Percentiles rank a stretch among this genome's conserved stretches.
Evolutionary conservation across 2,113 vertebrate genomes (phyloP).

Genomic region (Anguilla rostrata): DNA sequence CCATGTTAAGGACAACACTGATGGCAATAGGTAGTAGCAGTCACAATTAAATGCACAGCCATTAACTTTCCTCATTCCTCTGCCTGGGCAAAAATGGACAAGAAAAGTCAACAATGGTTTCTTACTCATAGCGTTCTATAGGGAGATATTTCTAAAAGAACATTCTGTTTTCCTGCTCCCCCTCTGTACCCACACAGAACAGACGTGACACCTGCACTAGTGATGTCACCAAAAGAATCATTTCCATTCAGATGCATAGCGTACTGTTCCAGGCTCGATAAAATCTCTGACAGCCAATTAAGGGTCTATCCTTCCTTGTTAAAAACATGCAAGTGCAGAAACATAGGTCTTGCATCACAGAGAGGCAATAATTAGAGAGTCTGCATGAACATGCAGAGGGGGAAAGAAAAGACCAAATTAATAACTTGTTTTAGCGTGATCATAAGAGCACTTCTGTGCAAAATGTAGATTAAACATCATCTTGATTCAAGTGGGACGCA

Average conservation of each 20-base stretch:
- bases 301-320: neutral
- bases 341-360: neutral
- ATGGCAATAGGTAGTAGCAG: neutral
- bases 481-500: conserved; percentile 14
- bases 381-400: neutral
- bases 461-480: conserved; percentile 8
- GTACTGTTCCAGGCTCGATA: neutral
- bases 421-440: neutral
- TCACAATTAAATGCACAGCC: neutral
- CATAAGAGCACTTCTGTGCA: conserved; percentile 5
- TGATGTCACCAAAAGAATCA: neutral
- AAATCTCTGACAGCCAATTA: conserved; percentile 3
- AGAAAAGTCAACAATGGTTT: neutral
- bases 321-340: neutral
- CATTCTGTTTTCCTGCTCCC: neutral
- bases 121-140: neutral
- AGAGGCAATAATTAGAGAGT: neutral
- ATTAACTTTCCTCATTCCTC: neutral
- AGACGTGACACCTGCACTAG: neutral
- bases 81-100: neutral
- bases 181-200: neutral
- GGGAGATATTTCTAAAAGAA: neutral
- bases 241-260: neutral
- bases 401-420: neutral
- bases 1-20: no score